These are phyloP conservation scores for Drosophila busckii DNA, from an alignment of 1,140 invertebrate genomes.

Conservation along the genomic window DNA sequence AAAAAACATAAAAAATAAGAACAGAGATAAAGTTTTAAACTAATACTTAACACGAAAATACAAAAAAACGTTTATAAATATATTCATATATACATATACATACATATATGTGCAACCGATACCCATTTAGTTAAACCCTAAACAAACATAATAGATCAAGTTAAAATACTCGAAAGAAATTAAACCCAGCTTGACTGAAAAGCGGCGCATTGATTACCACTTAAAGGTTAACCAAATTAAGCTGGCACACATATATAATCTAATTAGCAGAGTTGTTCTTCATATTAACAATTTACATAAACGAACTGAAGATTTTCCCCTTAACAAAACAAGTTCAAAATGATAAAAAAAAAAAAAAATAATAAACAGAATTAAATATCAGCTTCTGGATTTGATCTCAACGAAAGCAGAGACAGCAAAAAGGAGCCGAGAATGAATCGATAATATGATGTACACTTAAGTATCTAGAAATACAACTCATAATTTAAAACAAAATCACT, in stretches of 20 bases:
- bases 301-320: constrained; percentile 29
- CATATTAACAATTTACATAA: constrained; percentile 51
- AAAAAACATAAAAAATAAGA: constrained; percentile 47
- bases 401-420: constrained; percentile 29
- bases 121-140: constrained; percentile 12
- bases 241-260: constrained; percentile 31
- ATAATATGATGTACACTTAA: constrained; percentile 22
- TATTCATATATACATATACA: too few relatives aligned
- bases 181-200: constrained; percentile 18
- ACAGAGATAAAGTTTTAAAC: constrained; percentile 33
- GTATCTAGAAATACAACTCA: constrained; percentile 27
- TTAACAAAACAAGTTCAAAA: constrained; percentile 22
- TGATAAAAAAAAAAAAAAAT: constrained; percentile 34
- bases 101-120: constrained; percentile 4
- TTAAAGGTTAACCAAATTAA: constrained; percentile 33
- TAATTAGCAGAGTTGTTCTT: constrained; percentile 58
- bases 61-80: constrained; percentile 2
- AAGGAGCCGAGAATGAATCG: constrained; percentile 6
- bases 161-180: neutral
- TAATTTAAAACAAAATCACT: constrained; percentile 49
- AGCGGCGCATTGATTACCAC: constrained; percentile 5
- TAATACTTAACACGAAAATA: constrained; percentile 16
- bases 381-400: constrained; percentile 70
- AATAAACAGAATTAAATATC: constrained; percentile 55
- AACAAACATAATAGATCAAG: neutral